Conservation (phyloP, 2,113 vertebrate species). For the Origma solitaria region DNA sequence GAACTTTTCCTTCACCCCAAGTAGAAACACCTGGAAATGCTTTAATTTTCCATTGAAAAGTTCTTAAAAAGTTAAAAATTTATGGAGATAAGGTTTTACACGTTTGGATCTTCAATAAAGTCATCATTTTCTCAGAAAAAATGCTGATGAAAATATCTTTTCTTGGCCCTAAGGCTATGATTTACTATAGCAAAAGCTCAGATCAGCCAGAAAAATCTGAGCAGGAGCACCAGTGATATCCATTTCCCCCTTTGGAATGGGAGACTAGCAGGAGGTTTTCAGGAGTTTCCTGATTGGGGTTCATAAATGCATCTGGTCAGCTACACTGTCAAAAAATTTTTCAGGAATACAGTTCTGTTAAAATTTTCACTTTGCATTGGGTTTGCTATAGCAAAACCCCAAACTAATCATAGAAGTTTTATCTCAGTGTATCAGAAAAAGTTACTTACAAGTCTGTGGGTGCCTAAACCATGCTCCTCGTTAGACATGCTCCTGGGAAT, state of each 20-base stretch:
- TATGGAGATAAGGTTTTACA: not conserved
- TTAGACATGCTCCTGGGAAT: not conserved
- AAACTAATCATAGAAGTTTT: not conserved
- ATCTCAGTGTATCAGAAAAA: not conserved
- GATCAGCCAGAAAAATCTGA: not conserved
- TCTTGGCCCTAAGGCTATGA: not conserved
- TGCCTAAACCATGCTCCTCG: not conserved
- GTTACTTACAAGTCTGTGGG: not conserved
- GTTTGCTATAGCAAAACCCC: not conserved
- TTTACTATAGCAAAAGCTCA: not conserved
- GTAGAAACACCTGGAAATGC: not conserved
- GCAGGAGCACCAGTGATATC: not conserved
- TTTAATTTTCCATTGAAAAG: not conserved
- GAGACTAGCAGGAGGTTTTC: not conserved
- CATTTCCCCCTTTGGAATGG: accelerated
- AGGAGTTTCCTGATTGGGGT: not conserved
- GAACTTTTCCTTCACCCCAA: not conserved
- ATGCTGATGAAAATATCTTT: not conserved
- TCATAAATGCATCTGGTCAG: not conserved
- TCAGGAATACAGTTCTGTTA: not conserved
- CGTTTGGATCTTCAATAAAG: not conserved
- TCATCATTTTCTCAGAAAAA: not conserved
- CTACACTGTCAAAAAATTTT: not conserved
- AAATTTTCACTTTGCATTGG: not conserved
- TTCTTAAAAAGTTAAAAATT: not conserved